Evolutionary conservation across 1,140 invertebrate species (phyloP), one percentile per base, ranked within the genome.

Genomic region (Reticulitermes speratus): DNA sequence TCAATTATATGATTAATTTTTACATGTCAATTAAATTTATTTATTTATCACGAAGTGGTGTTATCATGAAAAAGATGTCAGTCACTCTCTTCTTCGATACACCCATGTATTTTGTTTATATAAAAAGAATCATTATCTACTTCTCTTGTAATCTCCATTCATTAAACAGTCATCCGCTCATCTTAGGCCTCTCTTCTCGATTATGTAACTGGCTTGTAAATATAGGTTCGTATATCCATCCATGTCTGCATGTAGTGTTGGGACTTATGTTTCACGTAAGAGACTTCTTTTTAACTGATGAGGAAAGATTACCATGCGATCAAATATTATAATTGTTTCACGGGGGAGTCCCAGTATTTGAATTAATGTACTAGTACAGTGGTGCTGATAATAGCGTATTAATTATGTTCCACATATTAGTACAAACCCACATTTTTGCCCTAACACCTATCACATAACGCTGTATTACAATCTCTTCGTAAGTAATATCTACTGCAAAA

Each of bases 11-110:
- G n/a, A 25, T n/a, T 48, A 84, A 84, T 30, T 30, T 52, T 59
- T 52, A 84, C 55, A 59, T 52, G 30, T 84, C 30, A 52, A n/a
- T 84, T n/a, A 48, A 48, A 45, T 44, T 84, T 44, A 48, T 84
- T 59, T 84, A 7, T 55, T 52, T 55, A 84, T 52, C 83, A 59
- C 83, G 83, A 84, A 52, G 83, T 84, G 83, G 83, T 84, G 83
- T 84, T 84, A 84, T 84, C n/a, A 38, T 84, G 55, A 52, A 48
- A 84, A 52, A 52, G 83, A 2, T 75, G n/a, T 75, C 65, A 75
- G n/a, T 75, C 65, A 75, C 65, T 75, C 65, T 75, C 65, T 75
- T n/a, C 65, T n/a, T 75, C 65, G 45, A 45, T 84, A 84, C 82
- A 83, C 83, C 25, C 83, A 52, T 59, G 25, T 84, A 59, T n/a